Conservation (phyloP, 2,113 vertebrate genomes). For the Pseudorasbora parva region DNA sequence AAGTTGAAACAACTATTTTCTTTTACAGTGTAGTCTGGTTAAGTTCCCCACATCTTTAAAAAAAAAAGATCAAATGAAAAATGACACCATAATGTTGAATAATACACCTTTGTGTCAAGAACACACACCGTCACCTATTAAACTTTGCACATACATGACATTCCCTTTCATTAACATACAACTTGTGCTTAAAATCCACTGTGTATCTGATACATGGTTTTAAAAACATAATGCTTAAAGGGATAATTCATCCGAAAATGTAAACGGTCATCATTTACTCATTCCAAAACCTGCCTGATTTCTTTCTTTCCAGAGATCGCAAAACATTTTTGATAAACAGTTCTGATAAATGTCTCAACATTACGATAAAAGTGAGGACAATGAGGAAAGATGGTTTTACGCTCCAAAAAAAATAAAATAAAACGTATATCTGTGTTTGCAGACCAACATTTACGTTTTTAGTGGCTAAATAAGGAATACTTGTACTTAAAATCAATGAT, state of each 20-base stretch:
- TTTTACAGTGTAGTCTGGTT: neutral
- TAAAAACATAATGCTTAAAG: neutral
- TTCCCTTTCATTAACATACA: conserved; percentile 32
- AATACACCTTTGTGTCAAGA: conserved; percentile 23
- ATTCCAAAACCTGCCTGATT: neutral
- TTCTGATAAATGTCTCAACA: neutral
- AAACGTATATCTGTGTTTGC: neutral
- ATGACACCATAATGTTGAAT: conserved; percentile 28
- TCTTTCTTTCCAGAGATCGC: neutral
- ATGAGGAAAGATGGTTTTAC: neutral
- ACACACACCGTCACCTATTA: conserved; percentile 14
- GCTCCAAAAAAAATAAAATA: no score
- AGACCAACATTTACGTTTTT: no score
- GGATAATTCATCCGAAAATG: neutral
- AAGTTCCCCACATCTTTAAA: neutral
- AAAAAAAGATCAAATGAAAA: neutral
- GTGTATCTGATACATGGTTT: neutral
- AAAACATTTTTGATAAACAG: no score
- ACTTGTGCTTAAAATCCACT: conserved; percentile 53
- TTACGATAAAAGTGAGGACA: no score
- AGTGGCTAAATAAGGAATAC: neutral
- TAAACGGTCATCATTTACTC: neutral
- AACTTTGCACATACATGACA: conserved; percentile 35
- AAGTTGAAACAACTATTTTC: no score
- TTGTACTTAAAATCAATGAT: neutral